Conservation (phyloP, 2,797 vertebrate species). For the Crocodylus rhombifer region DNA sequence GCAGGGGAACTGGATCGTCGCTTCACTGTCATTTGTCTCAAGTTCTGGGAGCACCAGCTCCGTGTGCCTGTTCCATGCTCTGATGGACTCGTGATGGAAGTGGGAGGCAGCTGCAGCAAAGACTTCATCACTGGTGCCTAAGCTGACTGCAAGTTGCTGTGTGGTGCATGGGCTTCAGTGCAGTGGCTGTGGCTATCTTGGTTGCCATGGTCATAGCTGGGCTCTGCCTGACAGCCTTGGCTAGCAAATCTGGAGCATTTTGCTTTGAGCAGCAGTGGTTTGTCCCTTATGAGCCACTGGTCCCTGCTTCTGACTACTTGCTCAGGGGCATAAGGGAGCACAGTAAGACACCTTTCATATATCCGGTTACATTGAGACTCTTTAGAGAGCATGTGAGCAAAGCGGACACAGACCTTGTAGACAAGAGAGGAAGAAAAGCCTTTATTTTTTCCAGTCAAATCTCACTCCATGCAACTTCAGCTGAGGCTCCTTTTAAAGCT, state of each 20-base stretch:
- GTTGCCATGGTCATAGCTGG: background rate
- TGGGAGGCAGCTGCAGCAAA: background rate
- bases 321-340: background rate
- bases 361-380: rapidly evolving
- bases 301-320: rapidly evolving
- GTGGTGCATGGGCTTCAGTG: rapidly evolving
- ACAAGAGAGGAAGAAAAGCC: background rate
- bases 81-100: background rate
- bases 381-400: background rate
- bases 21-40: too few relatives aligned
- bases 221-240: background rate
- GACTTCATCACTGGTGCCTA: background rate
- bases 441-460: background rate
- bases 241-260: background rate
- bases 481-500: background rate
- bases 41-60: background rate
- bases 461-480: rapidly evolving
- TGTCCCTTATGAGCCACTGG: background rate
- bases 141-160: background rate
- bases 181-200: background rate
- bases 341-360: background rate
- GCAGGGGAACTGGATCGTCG: background rate
- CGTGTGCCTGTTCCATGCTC: background rate
- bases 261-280: rapidly evolving
- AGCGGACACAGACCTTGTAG: background rate